Evolutionary conservation across 2,113 vertebrate species (phyloP).

Genomic region (Oceanodroma tethys): DNA sequence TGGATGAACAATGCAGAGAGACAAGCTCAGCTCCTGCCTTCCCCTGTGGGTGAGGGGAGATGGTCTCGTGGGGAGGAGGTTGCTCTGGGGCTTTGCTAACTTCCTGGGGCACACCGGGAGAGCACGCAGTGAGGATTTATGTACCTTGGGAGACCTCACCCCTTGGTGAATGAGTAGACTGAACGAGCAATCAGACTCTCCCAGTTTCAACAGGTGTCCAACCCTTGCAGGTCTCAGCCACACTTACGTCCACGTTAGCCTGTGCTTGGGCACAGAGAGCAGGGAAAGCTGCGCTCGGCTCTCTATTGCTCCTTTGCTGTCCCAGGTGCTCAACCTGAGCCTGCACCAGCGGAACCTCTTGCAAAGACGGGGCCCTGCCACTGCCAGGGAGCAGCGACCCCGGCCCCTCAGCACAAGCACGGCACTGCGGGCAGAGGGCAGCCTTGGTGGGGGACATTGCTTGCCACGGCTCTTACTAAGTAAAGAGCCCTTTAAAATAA

Average conservation of each 20-base stretch:
- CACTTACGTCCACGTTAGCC: accelerated
- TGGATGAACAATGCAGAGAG: background rate
- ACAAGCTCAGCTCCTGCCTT: background rate
- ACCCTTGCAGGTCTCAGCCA: background rate
- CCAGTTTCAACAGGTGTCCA: background rate
- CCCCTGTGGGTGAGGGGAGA: background rate
- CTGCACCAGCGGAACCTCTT: background rate
- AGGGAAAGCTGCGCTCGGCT: background rate
- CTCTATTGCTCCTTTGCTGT: background rate
- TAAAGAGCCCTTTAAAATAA: conserved; percentile 2
- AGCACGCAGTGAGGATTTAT: no score
- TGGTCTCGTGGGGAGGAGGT: background rate
- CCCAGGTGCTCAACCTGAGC: background rate
- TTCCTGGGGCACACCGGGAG: background rate
- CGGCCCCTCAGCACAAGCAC: accelerated
- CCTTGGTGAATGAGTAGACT: background rate
- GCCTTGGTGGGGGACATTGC: background rate
- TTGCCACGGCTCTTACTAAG: background rate
- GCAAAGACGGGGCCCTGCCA: accelerated
- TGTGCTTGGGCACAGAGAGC: accelerated
- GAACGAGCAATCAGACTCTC: background rate
- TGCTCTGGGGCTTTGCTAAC: background rate
- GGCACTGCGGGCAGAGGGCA: background rate
- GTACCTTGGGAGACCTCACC: background rate
- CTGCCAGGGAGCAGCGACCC: background rate